Percentiles rank a stretch among this genome's conserved stretches.
Evolutionary conservation across 1,140 invertebrate genomes (phyloP).

Genomic region (Drosophila rhopaloa): DNA sequence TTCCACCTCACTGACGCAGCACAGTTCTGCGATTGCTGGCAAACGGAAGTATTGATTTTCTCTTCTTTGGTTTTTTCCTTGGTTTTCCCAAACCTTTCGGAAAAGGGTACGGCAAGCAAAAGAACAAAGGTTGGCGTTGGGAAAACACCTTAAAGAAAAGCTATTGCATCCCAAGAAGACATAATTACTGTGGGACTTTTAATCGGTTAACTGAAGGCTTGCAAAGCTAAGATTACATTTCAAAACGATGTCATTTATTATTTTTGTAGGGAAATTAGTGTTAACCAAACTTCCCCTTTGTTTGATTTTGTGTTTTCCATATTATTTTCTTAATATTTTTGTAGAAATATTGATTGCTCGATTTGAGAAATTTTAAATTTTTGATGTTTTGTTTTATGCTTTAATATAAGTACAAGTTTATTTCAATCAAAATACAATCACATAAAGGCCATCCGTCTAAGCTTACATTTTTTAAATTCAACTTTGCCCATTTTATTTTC

Average conservation of each 20-base stretch:
- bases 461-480: neutral
- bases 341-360: too few relatives aligned
- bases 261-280: too few relatives aligned
- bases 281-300: too few relatives aligned
- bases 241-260: too few relatives aligned
- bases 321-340: too few relatives aligned
- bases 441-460: too few relatives aligned
- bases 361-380: too few relatives aligned
- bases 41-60: slow-evolving; percentile 77
- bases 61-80: slow-evolving; percentile 31
- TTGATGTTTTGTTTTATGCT: too few relatives aligned
- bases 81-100: slow-evolving; percentile 7
- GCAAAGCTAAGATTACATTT: too few relatives aligned
- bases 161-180: slow-evolving; percentile 5
- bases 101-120: neutral
- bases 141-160: slow-evolving; percentile 13
- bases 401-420: neutral
- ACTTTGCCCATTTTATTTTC: neutral
- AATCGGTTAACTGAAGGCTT: neutral
- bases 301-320: too few relatives aligned
- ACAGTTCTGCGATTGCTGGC: slow-evolving; percentile 47
- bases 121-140: slow-evolving; percentile 15
- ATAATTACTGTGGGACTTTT: slow-evolving; percentile 17
- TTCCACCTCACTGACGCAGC: slow-evolving; percentile 60
- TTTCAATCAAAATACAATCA: neutral